Percentiles rank a stretch among this genome's conserved stretches.
Conservation (phyloP, 2,888 invertebrate species). For the Allolobophora icterica region DNA sequence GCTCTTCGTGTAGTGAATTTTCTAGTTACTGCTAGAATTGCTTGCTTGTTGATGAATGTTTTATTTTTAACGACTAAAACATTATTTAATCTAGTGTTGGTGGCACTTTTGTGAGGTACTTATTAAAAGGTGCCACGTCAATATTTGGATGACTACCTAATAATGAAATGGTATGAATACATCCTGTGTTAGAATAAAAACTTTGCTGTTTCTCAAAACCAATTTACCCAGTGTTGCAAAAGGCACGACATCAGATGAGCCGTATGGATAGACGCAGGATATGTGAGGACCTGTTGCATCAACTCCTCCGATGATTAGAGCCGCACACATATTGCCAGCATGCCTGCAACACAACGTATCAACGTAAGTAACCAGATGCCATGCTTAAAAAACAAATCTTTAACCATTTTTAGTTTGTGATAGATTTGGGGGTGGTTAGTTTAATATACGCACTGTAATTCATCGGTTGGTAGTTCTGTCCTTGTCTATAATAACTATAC, state of each 20-base stretch:
- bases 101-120: background rate
- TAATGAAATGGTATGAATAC: background rate
- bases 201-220: background rate
- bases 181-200: background rate
- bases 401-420: no score
- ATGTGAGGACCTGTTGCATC: slow-evolving; percentile 14
- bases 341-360: background rate
- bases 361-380: background rate
- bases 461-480: background rate
- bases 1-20: no score
- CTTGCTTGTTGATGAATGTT: no score
- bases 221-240: slow-evolving; percentile 6
- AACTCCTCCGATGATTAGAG: background rate
- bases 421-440: background rate
- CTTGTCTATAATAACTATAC: background rate
- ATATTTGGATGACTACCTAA: background rate
- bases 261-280: background rate
- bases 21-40: no score
- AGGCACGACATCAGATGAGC: background rate
- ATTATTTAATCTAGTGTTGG: no score
- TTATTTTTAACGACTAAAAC: no score
- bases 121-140: background rate
- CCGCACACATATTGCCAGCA: background rate
- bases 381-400: no score
- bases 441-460: background rate